A percentile compares a stretch with the other conserved stretches of the same genome.
Conservation (phyloP, 2,113 vertebrate species). For the Leptobrachium leishanense region DNA sequence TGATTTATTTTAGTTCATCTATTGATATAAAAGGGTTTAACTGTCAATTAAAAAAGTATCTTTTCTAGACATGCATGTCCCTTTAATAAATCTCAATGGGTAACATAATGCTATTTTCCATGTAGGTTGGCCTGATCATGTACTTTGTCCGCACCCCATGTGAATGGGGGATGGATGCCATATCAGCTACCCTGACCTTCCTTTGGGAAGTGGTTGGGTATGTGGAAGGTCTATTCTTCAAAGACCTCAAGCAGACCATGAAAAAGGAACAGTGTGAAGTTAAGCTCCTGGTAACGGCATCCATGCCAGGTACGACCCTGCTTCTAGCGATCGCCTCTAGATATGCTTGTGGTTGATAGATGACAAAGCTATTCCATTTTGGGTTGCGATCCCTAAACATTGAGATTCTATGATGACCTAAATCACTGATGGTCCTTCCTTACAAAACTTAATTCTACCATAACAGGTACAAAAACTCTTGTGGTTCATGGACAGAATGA, state of each 20-base stretch:
- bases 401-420: not conserved
- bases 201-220: conserved; percentile 98
- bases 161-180: conserved; percentile 98
- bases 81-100: not conserved
- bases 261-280: conserved; percentile 99
- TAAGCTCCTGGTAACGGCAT: conserved; percentile 94
- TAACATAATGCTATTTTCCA: not conserved
- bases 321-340: too few species aligned
- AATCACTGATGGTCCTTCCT: not conserved
- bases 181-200: conserved; percentile 95
- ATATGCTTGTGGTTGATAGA: too few species aligned
- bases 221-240: conserved; percentile 97
- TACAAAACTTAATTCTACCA: not conserved
- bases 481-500: conserved; percentile 98
- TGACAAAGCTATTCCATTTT: too few species aligned
- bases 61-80: too few species aligned
- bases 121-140: conserved; percentile 94
- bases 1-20: too few species aligned
- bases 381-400: too few species aligned
- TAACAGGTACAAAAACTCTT: conserved; percentile 91
- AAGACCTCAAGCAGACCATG: conserved; percentile 98
- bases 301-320: conserved; percentile 86
- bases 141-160: conserved; percentile 97
- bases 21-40: too few species aligned
- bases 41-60: too few species aligned